These are phyloP conservation scores for Sepiola atlantica DNA, from an alignment of 2,888 invertebrate species.

Conservation along the genomic window DNA sequence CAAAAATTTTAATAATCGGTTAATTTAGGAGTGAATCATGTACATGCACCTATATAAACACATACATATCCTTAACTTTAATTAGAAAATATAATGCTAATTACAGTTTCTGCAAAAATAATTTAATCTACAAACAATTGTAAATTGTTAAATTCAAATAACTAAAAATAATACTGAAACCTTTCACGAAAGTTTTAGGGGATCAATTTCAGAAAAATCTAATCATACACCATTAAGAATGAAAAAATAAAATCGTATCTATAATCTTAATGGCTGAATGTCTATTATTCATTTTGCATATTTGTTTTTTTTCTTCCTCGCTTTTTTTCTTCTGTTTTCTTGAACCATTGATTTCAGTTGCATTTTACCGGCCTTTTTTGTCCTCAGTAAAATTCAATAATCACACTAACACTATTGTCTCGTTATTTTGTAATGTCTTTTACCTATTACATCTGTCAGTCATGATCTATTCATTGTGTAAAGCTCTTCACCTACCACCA, in stretches of 20 bases:
- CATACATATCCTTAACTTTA: neutral
- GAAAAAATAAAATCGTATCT: neutral
- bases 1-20: too few relatives aligned
- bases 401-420: neutral
- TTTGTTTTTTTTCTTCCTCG: too few relatives aligned
- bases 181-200: neutral
- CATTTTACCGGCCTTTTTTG: too few relatives aligned
- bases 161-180: neutral
- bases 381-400: too few relatives aligned
- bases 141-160: neutral
- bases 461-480: constrained; percentile 33
- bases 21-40: neutral
- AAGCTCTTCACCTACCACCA: neutral
- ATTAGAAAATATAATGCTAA: neutral
- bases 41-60: neutral
- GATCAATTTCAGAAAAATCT: neutral
- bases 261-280: neutral
- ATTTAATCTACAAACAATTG: neutral
- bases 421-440: neutral
- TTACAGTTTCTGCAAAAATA: neutral
- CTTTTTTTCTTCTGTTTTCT: too few relatives aligned
- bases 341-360: too few relatives aligned
- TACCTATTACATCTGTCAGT: neutral
- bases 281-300: neutral
- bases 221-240: neutral